phyloP scores from a whole-genome alignment of 1,140 invertebrate genomes.

The Lamellibrachia luymesi region DNA sequence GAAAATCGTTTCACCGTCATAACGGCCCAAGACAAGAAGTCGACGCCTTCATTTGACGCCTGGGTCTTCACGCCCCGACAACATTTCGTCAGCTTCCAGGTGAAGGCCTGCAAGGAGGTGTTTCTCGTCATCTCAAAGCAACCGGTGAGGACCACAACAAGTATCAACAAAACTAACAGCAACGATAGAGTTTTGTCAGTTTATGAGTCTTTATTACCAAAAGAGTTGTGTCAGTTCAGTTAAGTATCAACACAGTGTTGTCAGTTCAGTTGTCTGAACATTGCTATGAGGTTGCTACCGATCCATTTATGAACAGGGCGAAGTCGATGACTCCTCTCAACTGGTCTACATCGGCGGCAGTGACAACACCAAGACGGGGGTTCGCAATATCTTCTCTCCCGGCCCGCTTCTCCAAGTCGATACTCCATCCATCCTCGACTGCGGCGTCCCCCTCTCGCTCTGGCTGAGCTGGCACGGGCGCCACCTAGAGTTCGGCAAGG shows the following conservation, averaged over 20 bases:
- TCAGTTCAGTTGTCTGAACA: background rate
- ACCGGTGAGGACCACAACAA: background rate
- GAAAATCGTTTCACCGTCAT: background rate
- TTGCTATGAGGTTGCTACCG: too few relatives aligned
- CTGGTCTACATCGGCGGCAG: background rate
- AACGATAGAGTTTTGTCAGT: background rate
- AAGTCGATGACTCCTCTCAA: background rate
- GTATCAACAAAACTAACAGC: too few relatives aligned
- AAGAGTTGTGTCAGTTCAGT: background rate
- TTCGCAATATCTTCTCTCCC: background rate
- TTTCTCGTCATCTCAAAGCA: background rate
- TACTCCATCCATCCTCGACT: constrained; percentile 18
- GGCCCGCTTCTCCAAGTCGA: background rate
- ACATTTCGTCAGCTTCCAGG: background rate
- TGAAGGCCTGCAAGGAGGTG: background rate
- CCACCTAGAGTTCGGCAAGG: background rate
- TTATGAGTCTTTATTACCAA: background rate
- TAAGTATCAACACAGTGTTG: background rate
- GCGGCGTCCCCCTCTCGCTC: constrained; percentile 14
- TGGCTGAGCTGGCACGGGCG: constrained; percentile 20
- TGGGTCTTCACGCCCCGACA: background rate
- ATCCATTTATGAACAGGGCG: background rate
- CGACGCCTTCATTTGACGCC: background rate
- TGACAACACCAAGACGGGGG: background rate
- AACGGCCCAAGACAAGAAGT: background rate